Evolutionary conservation across 1,140 invertebrate genomes (phyloP).

Genomic region (Acromyrmex charruanus): DNA sequence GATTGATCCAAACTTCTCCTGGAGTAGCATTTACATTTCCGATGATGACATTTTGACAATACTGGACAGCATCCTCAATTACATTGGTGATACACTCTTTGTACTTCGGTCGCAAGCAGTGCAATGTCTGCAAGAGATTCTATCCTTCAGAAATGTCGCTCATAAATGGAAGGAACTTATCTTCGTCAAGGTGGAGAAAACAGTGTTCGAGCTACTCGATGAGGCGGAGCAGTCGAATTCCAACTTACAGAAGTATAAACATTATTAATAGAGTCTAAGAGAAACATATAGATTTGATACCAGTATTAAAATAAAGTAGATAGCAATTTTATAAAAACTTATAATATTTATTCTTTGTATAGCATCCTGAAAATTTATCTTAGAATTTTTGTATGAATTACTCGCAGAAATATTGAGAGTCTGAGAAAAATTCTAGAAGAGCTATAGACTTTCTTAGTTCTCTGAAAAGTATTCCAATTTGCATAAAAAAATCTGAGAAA

Average conservation of each 20-base stretch:
- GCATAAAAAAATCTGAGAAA: too few species aligned
- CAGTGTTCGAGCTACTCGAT: constrained; percentile 59
- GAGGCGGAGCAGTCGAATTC: constrained; percentile 11
- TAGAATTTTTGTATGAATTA: too few species aligned
- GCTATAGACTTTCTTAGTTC: too few species aligned
- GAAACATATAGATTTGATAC: too few species aligned
- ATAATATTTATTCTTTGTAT: background rate
- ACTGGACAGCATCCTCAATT: constrained; percentile 74
- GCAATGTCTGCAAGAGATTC: constrained; percentile 78
- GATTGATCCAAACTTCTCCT: constrained; percentile 60
- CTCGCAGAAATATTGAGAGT: too few species aligned
- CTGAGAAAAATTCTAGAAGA: too few species aligned
- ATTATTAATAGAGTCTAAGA: background rate
- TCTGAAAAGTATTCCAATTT: too few species aligned
- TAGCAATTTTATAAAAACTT: background rate
- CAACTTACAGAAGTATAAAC: constrained; percentile 23
- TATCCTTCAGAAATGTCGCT: constrained; percentile 70
- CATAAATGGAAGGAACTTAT: constrained; percentile 77
- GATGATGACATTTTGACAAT: constrained; percentile 58
- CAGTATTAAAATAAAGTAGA: constrained; percentile 4
- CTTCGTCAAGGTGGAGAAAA: constrained; percentile 75
- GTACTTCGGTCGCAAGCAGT: constrained; percentile 83
- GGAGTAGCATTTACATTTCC: background rate
- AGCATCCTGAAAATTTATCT: too few species aligned
- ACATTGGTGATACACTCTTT: constrained; percentile 80